Conservation (phyloP, 2,797 vertebrate genomes). For the Hapalemur alaotrensis region DNA sequence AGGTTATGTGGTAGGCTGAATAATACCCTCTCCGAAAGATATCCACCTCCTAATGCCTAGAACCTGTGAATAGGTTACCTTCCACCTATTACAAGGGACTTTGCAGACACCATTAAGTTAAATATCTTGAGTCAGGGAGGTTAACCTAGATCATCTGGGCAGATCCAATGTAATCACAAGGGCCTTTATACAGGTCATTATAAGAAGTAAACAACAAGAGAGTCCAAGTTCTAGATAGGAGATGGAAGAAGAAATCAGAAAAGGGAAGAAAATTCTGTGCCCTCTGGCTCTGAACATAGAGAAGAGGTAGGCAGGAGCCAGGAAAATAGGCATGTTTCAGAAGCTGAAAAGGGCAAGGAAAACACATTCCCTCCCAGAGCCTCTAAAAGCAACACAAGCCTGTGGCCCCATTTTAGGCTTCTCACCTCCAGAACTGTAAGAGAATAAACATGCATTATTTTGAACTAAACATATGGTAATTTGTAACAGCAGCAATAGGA, state of each 20-base stretch:
- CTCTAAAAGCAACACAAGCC: fast-evolving
- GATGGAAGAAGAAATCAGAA: not conserved
- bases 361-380: fast-evolving
- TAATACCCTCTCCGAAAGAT: not conserved
- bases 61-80: not conserved
- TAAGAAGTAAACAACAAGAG: not conserved
- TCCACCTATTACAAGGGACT: not conserved
- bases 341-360: not conserved
- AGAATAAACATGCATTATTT: not conserved
- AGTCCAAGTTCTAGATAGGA: not conserved
- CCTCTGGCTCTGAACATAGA: not conserved
- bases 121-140: not conserved
- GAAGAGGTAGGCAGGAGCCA: fast-evolving
- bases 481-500: not conserved
- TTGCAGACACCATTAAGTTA: not conserved
- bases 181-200: not conserved
- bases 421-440: not conserved
- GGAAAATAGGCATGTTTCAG: not conserved
- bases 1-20: fast-evolving
- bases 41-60: not conserved
- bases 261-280: fast-evolving
- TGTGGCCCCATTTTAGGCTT: not conserved
- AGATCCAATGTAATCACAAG: not conserved
- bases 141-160: not conserved
- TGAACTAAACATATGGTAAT: not conserved